phyloP scores from a whole-genome alignment of 2,888 invertebrate species.

The Sphaeridia pumilis region DNA sequence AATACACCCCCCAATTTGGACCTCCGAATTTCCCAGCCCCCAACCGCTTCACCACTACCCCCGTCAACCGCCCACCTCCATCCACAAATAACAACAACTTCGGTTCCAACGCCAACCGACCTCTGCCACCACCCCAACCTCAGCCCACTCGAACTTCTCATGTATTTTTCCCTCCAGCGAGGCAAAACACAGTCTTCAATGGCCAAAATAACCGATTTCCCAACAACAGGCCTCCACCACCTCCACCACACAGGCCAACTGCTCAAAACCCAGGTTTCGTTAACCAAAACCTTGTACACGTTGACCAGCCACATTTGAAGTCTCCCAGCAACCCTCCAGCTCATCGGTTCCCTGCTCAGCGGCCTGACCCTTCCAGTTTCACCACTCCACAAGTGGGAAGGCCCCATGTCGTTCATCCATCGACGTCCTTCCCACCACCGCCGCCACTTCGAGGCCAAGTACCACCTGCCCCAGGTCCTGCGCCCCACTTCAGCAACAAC shows the following conservation, averaged over 20 bases:
- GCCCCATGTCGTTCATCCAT: background rate
- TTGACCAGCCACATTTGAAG: background rate
- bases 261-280: background rate
- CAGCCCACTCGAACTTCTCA: slow-evolving; percentile 2
- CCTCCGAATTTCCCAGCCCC: background rate
- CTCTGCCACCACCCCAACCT: background rate
- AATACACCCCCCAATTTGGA: background rate
- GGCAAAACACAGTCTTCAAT: background rate
- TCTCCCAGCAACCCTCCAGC: background rate
- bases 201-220: background rate
- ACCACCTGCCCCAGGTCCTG: no score
- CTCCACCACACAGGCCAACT: background rate
- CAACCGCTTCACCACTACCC: background rate
- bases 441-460: slow-evolving; percentile 2
- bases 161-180: slow-evolving; percentile 7
- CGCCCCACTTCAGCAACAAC: background rate
- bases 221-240: slow-evolving; percentile 1
- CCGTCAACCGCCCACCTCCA: slow-evolving; percentile 7
- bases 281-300: slow-evolving; percentile 5
- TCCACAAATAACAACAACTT: slow-evolving; percentile 6
- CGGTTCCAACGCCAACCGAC: slow-evolving; percentile 1
- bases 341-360: slow-evolving; percentile 3
- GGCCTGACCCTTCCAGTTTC: slow-evolving; percentile 5
- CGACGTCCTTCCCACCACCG: background rate
- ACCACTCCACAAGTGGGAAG: background rate